Base-by-base conservation (phyloP, 1,140 invertebrate genomes). In the Apis laboriosa region DNA sequence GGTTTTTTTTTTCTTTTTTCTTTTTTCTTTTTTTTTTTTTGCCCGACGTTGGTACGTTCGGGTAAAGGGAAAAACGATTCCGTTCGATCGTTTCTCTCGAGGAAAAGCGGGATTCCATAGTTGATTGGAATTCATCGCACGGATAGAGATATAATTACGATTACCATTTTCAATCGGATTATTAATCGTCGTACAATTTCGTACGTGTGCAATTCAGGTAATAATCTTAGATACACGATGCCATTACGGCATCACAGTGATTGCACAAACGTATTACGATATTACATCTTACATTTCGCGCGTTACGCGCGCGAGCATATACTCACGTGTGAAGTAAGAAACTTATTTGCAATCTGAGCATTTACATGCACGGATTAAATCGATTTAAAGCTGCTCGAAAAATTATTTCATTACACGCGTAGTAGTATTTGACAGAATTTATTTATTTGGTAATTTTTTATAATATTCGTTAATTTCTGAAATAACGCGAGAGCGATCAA, bases 201-300 rank as follows among this genome's bases (percentile, higher is more conserved):
- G 67, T 68, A 71, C 81, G 81, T 72, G 76, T 51, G 58, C 67
- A 63, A 78, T 83, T 72, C 12, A 64, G 76, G 53, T 78, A 83
- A 43, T 43, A 43, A 78, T 83, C 75, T 64, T 61, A 9, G 66
- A n/a, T 64, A 60, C 19, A 58, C 24, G 34, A 58, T 24, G 34
- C 3, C 34, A 34, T 78, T 78, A 83, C 51, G 55, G 74, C 64
- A 78, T 49, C 49, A 24, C 24, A 24, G 51, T 13, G 68, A 19
- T 83, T 83, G 60, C 76, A 58, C 78, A 78, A 43, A 83, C 17
- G 58, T 53, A n/a, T 71, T 71, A 77, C 80, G 75, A 83, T 83
- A 78, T 83, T 71, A 51, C n/a, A 64, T 53, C 56, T 51, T 64
- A 56, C 28, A 51, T 28, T 56, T 68, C 11, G 15, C 34, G 34